These are phyloP conservation scores for Cloeon dipterum DNA, from an alignment of 2,888 invertebrate genomes.

Conservation along the genomic window DNA sequence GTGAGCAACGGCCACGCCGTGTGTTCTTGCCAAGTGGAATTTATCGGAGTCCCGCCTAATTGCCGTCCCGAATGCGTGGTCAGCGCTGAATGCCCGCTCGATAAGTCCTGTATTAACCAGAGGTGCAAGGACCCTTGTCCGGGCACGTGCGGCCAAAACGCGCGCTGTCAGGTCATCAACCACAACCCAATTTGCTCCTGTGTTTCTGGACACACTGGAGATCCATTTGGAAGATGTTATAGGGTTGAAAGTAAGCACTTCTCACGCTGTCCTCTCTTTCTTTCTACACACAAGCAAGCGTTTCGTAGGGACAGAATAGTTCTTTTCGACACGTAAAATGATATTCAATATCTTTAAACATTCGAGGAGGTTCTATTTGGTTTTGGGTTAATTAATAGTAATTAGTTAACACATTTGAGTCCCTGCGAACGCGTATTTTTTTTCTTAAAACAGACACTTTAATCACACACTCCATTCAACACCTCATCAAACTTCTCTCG, in stretches of 20 bases:
- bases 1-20: conserved; percentile 35
- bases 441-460: no score
- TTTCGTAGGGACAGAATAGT: no score
- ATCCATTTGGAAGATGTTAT: conserved; percentile 32
- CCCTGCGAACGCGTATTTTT: neutral
- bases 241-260: conserved; percentile 14
- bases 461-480: no score
- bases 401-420: no score
- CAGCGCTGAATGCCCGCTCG: conserved; percentile 39
- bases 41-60: conserved; percentile 35
- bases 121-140: conserved; percentile 42
- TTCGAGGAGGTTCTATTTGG: no score
- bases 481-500: neutral
- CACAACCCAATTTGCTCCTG: conserved; percentile 47
- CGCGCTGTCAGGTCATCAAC: conserved; percentile 38
- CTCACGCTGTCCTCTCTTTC: conserved; percentile 4
- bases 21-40: conserved; percentile 35
- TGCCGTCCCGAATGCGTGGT: conserved; percentile 41
- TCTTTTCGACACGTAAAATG: no score
- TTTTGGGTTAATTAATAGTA: no score
- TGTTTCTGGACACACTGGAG: conserved; percentile 32
- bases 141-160: conserved; percentile 37
- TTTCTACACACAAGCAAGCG: conserved; percentile 1
- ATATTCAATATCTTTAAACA: no score
- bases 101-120: conserved; percentile 33